Conservation (phyloP, 2,113 vertebrate species). For the Mastomys coucha region DNA sequence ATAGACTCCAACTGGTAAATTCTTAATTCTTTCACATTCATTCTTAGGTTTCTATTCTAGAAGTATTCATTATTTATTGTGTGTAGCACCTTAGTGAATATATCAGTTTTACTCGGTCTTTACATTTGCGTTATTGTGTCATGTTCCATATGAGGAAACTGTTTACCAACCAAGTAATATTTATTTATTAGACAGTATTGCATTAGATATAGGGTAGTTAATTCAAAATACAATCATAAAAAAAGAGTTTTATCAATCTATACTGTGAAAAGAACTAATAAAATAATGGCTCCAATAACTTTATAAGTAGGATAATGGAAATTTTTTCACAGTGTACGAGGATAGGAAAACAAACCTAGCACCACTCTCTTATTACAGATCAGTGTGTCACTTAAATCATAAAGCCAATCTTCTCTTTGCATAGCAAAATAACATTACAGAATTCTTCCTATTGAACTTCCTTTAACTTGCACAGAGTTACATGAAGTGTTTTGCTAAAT, state of each 20-base stretch:
- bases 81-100: not conserved
- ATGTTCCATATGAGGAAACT: conserved; percentile 50
- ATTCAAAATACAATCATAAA: conserved; percentile 13
- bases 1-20: conserved; percentile 26
- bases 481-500: conserved; percentile 45
- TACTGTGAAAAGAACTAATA: conserved; percentile 40
- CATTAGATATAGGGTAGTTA: conserved; percentile 6
- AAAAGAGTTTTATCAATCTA: conserved; percentile 21
- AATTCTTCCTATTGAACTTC: conserved; percentile 35
- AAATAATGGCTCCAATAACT: not conserved
- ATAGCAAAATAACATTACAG: not conserved
- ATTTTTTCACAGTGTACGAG: conserved; percentile 6
- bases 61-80: conserved; percentile 31
- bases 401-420: conserved; percentile 28
- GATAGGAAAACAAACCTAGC: not conserved
- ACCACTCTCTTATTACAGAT: not conserved
- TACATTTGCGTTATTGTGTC: conserved; percentile 6
- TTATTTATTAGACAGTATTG: conserved; percentile 33
- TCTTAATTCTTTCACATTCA: conserved; percentile 46
- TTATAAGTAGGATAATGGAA: not conserved
- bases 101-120: not conserved
- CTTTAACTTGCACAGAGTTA: conserved; percentile 11
- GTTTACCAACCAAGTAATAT: not conserved
- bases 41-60: conserved; percentile 45
- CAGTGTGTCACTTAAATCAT: conserved; percentile 11